Evolutionary conservation across 2,113 vertebrate genomes (phyloP).

Genomic region (Tor tambroides): DNA sequence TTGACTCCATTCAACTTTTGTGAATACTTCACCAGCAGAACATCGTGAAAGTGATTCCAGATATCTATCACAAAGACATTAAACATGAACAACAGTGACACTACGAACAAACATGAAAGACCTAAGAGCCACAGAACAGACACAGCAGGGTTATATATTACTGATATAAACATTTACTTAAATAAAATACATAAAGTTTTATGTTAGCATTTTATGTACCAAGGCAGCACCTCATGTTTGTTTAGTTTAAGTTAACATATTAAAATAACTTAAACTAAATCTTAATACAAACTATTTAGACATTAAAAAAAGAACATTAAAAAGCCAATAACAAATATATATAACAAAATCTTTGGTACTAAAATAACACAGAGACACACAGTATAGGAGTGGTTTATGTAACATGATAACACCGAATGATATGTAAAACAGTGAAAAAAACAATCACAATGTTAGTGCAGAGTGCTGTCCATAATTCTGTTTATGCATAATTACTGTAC

Average conservation of each 20-base stretch:
- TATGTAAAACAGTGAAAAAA: background rate
- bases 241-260: too few relatives aligned
- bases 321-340: too few relatives aligned
- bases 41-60: conserved; percentile 86
- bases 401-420: conserved; percentile 1
- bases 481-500: background rate
- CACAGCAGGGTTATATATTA: background rate
- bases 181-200: too few relatives aligned
- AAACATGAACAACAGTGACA: conserved; percentile 12
- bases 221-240: too few relatives aligned
- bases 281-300: too few relatives aligned
- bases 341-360: too few relatives aligned
- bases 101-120: too few relatives aligned
- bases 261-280: too few relatives aligned
- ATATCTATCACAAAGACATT: conserved; percentile 74
- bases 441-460: background rate
- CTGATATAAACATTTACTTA: too few relatives aligned
- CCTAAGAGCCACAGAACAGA: background rate
- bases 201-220: too few relatives aligned
- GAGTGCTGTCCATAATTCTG: background rate
- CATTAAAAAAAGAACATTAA: too few relatives aligned
- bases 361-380: background rate
- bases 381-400: background rate
- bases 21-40: conserved; percentile 79
- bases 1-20: conserved; percentile 85